phyloP scores from a whole-genome alignment of 1,140 invertebrate genomes.

The Adoxophyes honmai region DNA sequence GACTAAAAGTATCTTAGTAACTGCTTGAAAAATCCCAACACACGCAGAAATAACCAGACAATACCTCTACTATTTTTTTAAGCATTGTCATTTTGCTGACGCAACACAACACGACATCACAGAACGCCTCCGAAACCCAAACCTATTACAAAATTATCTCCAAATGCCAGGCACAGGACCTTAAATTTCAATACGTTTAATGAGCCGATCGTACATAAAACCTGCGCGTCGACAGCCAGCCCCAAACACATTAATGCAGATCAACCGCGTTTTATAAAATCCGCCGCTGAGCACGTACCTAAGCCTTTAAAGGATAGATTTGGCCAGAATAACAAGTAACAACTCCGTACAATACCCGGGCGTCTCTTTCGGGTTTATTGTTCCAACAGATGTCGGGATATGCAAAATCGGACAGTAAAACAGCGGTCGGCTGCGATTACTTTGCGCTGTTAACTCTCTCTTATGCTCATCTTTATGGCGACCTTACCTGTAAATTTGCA shows the following conservation, averaged over 20 bases:
- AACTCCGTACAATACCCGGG: slow-evolving; percentile 34
- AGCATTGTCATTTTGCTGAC: too few species aligned
- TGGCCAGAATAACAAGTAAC: slow-evolving; percentile 40
- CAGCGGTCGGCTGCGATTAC: slow-evolving; percentile 52
- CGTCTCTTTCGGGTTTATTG: slow-evolving; percentile 56
- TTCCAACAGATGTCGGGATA: slow-evolving; percentile 59
- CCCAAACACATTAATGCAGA: slow-evolving; percentile 3
- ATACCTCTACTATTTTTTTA: too few species aligned
- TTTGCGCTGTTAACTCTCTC: slow-evolving; percentile 54
- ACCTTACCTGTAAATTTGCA: slow-evolving; percentile 57
- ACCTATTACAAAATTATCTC: too few species aligned
- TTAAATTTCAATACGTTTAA: too few species aligned
- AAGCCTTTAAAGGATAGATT: slow-evolving; percentile 44
- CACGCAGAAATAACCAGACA: too few species aligned
- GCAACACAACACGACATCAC: too few species aligned
- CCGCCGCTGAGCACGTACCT: slow-evolving; percentile 32
- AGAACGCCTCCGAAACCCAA: too few species aligned
- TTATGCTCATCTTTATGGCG: slow-evolving; percentile 56
- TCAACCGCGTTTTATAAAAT: slow-evolving; percentile 29
- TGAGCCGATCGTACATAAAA: too few species aligned
- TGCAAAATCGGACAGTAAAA: slow-evolving; percentile 61
- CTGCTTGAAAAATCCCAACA: too few species aligned
- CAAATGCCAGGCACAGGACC: too few species aligned
- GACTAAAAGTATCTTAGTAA: too few species aligned
- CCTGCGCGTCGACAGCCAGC: too few species aligned